Conservation (phyloP, 2,888 invertebrate genomes). For the Apodemia mormo region DNA sequence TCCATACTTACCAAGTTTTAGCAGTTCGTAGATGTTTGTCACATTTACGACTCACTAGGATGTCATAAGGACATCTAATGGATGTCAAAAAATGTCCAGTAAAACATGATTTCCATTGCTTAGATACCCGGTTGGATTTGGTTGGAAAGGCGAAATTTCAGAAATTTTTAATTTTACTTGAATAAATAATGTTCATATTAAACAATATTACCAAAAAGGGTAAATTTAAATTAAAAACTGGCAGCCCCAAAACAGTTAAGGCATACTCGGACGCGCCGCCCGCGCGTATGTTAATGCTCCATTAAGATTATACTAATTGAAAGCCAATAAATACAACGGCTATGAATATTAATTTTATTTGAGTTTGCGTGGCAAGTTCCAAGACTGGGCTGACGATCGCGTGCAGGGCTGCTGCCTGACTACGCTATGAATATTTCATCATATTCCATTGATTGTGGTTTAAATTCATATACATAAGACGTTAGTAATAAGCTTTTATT, state of each 20-base stretch:
- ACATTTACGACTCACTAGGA: too few species aligned
- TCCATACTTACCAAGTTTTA: too few species aligned
- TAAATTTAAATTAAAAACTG: slow-evolving; percentile 36
- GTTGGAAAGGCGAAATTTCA: background rate
- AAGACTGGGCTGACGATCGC: slow-evolving; percentile 43
- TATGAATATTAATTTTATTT: slow-evolving; percentile 82
- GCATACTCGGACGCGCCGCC: slow-evolving; percentile 64
- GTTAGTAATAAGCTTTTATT: background rate
- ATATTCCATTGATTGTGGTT: slow-evolving; percentile 6
- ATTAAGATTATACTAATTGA: slow-evolving; percentile 82
- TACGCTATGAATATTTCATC: slow-evolving; percentile 25
- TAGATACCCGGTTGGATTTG: too few species aligned
- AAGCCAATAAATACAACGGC: slow-evolving; percentile 82
- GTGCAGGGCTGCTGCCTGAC: slow-evolving; percentile 10
- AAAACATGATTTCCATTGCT: too few species aligned
- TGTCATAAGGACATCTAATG: too few species aligned
- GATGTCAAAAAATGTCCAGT: too few species aligned
- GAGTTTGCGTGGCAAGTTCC: slow-evolving; percentile 56
- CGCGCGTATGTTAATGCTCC: slow-evolving; percentile 79
- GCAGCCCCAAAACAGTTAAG: slow-evolving; percentile 59
- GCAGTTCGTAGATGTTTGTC: too few species aligned
- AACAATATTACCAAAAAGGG: slow-evolving; percentile 11
- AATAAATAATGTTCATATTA: background rate
- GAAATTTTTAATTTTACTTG: background rate
- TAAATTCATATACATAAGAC: background rate